Percentiles rank a stretch among this genome's conserved stretches.
Evolutionary conservation across 2,797 vertebrate species (phyloP).

Genomic region (Gallinago solitaria): DNA sequence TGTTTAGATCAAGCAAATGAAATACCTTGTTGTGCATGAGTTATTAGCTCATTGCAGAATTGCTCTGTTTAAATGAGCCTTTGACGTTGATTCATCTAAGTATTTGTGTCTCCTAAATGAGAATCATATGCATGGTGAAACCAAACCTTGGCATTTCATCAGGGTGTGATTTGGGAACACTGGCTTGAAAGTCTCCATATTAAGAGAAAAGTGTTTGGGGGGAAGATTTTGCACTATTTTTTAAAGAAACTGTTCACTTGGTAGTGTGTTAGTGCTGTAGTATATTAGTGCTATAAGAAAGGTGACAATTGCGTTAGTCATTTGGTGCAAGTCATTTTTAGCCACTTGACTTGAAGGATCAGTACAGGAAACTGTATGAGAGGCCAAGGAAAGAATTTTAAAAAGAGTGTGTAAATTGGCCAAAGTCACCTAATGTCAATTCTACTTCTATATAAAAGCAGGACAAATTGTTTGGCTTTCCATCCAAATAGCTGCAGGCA

Average conservation of each 20-base stretch:
- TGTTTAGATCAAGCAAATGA: conserved; percentile 23
- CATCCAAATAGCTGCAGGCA: neutral
- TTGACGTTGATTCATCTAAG: conserved; percentile 1
- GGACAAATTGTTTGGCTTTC: neutral
- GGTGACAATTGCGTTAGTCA: neutral
- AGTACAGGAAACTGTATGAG: neutral
- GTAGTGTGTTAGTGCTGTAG: neutral
- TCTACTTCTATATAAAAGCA: neutral
- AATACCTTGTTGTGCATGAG: conserved; percentile 9
- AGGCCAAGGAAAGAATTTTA: conserved; percentile 28
- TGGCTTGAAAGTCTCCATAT: neutral
- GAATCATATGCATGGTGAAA: conserved; percentile 38
- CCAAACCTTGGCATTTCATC: conserved; percentile 4
- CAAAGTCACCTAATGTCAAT: neutral
- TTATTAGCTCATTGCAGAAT: neutral
- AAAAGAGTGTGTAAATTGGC: neutral
- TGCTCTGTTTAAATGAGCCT: neutral
- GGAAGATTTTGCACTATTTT: neutral
- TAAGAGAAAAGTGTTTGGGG: rapidly evolving
- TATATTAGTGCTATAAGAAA: neutral
- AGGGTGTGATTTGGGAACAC: neutral
- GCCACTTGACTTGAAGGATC: neutral
- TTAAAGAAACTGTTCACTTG: neutral
- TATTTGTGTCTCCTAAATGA: conserved; percentile 23
- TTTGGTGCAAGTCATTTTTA: neutral